Conservation (phyloP, 2,113 vertebrate genomes). For the Ammospiza caudacuta region DNA sequence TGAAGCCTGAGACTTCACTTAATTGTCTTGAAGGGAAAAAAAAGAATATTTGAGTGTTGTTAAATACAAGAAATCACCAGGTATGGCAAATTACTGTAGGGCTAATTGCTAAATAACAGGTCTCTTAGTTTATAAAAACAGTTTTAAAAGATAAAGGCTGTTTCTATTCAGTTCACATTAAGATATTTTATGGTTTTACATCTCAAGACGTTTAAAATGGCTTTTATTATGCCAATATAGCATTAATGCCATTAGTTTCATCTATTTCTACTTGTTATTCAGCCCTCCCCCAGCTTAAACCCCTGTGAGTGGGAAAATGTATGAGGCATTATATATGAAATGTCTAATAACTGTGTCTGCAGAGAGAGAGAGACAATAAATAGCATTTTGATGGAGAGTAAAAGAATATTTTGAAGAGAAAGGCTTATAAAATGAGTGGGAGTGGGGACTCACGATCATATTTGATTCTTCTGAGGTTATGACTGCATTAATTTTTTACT, state of each 20-base stretch:
- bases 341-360: conserved; percentile 50
- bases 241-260: conserved; percentile 37
- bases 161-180: neutral
- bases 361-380: conserved; percentile 56
- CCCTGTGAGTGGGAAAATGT: conserved; percentile 43
- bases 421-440: conserved; percentile 51
- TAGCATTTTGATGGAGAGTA: conserved; percentile 54
- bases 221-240: neutral
- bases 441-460: neutral
- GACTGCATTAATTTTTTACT: conserved; percentile 21
- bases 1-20: neutral
- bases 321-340: conserved; percentile 25
- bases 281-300: conserved; percentile 20
- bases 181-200: conserved; percentile 6
- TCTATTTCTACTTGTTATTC: conserved; percentile 28
- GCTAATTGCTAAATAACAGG: neutral
- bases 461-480: conserved; percentile 40
- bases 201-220: neutral
- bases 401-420: conserved; percentile 53
- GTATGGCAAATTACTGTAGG: neutral
- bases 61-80: neutral
- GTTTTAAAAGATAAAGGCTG: neutral
- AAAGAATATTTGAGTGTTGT: neutral
- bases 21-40: neutral
- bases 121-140: neutral